Base-by-base conservation (phyloP, 2,113 vertebrate species). In the Rhodinocichla rosea region DNA sequence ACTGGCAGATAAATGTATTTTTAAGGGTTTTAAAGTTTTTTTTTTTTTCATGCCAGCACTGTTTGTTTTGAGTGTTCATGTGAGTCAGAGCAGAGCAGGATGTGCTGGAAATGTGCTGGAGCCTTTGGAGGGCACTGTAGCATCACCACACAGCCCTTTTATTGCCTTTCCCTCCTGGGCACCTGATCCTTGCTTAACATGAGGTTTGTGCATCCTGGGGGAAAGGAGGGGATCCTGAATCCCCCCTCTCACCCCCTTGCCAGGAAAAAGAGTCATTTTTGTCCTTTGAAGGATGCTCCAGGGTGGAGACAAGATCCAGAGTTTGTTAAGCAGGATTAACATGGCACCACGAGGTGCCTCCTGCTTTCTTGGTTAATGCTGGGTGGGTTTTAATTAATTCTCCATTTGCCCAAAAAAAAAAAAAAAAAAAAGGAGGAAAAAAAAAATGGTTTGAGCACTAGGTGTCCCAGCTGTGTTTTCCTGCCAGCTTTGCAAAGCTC, bases 71-170 rank as follows among this genome's bases (percentile, higher is more conserved):
- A 24, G 40, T 1, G 28, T 40, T 85, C 2, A 0, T 8, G 1
- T 0, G 2, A 15, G 7, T n/a, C 59, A 28, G 87, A 80, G 83
- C 63, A 30, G 63, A 67, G 49, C 2, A 1, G 35, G 45, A 10
- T 30, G 75, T 8, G 3, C 75, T 53, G 69, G 85, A 9, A 26
- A 19, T 23, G 57, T 55, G 37, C 44, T 3, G 57, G 45, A 85
- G 90, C 95, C 84, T 95, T 91, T 80, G 90, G 87, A 91, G 93
- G 90, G 91, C 90, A 77, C 91, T 91, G 81, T 63, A 59, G 44
- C 94, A 87, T 83, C 78, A 28, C 44, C 67, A 55, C 15, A 2
- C 13, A 44, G 27, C 45, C 28, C 15, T 69, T 79, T 7, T 20
- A 5, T 57, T 45, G 2, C 33, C 2, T 78, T 35, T 39, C 3